Percentiles rank a stretch among this genome's conserved stretches.
These are phyloP conservation scores for Anguilla anguilla DNA, from an alignment of 2,797 vertebrate genomes.

Conservation along the genomic window DNA sequence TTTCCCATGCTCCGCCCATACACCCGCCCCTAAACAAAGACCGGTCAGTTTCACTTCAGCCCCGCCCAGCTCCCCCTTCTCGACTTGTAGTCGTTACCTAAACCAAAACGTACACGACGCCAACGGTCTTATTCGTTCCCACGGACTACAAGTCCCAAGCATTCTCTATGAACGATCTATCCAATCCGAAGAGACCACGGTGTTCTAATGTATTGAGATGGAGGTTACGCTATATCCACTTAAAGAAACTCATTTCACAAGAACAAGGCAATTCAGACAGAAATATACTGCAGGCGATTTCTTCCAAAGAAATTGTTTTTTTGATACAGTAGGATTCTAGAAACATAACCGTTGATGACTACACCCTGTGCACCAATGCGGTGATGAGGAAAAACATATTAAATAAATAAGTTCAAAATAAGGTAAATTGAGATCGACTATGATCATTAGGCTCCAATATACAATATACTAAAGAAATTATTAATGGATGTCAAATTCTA, in stretches of 20 bases:
- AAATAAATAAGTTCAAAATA: too few relatives aligned
- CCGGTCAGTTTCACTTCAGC: not conserved
- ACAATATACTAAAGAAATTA: too few relatives aligned
- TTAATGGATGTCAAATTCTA: too few relatives aligned
- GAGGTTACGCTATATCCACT: slow-evolving; percentile 19
- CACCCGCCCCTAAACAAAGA: slow-evolving; percentile 33
- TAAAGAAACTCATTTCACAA: not conserved
- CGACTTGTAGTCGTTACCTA: slow-evolving; percentile 56
- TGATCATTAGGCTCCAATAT: too few relatives aligned
- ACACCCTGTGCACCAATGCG: too few relatives aligned
- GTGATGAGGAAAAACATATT: too few relatives aligned
- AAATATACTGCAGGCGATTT: not conserved
- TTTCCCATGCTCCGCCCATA: not conserved
- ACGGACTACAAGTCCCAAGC: slow-evolving; percentile 63
- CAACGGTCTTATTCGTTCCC: rapidly evolving
- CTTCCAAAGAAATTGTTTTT: not conserved
- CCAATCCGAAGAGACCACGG: slow-evolving; percentile 74
- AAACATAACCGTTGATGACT: not conserved
- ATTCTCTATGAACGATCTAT: not conserved
- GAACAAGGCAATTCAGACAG: not conserved
- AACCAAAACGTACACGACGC: rapidly evolving
- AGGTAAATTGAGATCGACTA: too few relatives aligned
- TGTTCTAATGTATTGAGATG: slow-evolving; percentile 34
- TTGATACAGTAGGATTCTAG: not conserved
- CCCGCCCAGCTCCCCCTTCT: not conserved